phyloP scores from a whole-genome alignment of 1,140 invertebrate species.

The Periplaneta americana region DNA sequence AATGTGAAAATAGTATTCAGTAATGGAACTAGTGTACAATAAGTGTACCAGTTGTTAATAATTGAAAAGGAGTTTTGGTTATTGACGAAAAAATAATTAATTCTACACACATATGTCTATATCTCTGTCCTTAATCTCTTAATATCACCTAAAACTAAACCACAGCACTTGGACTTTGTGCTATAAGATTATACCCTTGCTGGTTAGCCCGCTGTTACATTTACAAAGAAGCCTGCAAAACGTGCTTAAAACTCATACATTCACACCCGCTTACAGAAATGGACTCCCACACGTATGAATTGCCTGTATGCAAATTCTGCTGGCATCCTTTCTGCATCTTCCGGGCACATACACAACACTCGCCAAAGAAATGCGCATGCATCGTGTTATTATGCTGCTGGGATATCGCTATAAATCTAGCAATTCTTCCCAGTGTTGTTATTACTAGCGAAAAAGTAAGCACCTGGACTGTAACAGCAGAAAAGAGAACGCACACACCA shows the following conservation, averaged over 20 bases:
- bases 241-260: not conserved
- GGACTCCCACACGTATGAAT: not conserved
- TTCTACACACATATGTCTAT: too few species aligned
- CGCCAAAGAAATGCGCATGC: not conserved
- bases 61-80: too few species aligned
- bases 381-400: not conserved
- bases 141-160: too few species aligned
- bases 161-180: too few species aligned
- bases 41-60: too few species aligned
- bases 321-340: not conserved
- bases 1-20: too few species aligned
- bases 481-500: too few species aligned
- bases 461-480: not conserved
- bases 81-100: too few species aligned
- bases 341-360: not conserved
- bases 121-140: too few species aligned
- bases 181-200: not conserved
- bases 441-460: not conserved
- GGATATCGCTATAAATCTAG: not conserved
- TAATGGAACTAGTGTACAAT: too few species aligned
- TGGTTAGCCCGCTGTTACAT: not conserved
- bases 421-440: not conserved
- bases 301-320: not conserved
- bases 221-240: not conserved
- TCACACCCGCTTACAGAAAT: not conserved